Evolutionary conservation across 2,888 invertebrate genomes (phyloP).

Genomic region (Xanthia togata): DNA sequence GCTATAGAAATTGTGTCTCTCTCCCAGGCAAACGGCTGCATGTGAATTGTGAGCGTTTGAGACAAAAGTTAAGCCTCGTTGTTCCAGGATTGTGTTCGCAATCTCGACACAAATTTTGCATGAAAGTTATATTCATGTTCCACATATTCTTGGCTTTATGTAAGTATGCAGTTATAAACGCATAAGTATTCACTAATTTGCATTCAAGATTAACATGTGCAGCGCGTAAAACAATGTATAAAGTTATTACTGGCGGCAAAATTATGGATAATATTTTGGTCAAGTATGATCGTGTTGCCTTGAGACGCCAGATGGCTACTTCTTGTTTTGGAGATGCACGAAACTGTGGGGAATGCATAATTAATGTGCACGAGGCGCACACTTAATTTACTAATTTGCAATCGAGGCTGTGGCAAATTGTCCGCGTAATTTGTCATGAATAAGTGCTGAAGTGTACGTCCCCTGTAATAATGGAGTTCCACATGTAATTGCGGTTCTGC

Average conservation of each 20-base stretch:
- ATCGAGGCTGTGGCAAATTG: slow-evolving; percentile 71
- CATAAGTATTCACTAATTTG: slow-evolving; percentile 40
- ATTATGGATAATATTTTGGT: slow-evolving; percentile 67
- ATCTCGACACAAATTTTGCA: slow-evolving; percentile 71
- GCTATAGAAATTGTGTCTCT: slow-evolving; percentile 75
- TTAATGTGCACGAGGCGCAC: slow-evolving; percentile 74
- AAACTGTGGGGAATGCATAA: slow-evolving; percentile 77
- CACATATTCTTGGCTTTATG: slow-evolving; percentile 44
- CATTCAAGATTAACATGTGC: slow-evolving; percentile 42
- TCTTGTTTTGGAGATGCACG: slow-evolving; percentile 75
- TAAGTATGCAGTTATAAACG: slow-evolving; percentile 30
- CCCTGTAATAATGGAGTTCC: slow-evolving; percentile 42
- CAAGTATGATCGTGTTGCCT: slow-evolving; percentile 67
- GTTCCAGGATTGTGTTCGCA: slow-evolving; percentile 77
- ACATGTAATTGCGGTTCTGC: slow-evolving; percentile 44
- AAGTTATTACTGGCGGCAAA: slow-evolving; percentile 59
- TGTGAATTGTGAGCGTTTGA: slow-evolving; percentile 76
- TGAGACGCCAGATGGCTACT: slow-evolving; percentile 73
- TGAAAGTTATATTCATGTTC: slow-evolving; percentile 59
- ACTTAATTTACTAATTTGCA: slow-evolving; percentile 76
- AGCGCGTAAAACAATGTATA: slow-evolving; percentile 47
- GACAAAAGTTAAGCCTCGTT: slow-evolving; percentile 80
- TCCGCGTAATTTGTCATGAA: slow-evolving; percentile 70
- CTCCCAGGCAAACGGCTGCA: slow-evolving; percentile 73
- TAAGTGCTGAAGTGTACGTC: slow-evolving; percentile 58